Base-by-base conservation (phyloP, 2,888 invertebrate genomes). In the Leptopilina myrica region DNA sequence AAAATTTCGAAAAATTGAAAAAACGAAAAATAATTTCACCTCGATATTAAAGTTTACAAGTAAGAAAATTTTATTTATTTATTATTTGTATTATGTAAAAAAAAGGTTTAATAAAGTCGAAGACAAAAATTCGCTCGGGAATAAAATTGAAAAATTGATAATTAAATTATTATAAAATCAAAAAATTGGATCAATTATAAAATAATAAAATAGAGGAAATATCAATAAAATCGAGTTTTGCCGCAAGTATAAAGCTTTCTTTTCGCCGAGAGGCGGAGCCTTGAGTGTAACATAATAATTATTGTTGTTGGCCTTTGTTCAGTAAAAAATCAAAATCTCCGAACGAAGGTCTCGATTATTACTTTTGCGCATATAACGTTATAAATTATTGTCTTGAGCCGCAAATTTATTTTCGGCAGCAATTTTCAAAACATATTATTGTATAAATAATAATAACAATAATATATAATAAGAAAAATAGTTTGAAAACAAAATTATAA, bases 311-410 rank as follows among this genome's bases (percentile, higher is more conserved):
- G 56, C 73, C 56, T 56, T n/a, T 56, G 73, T 73, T n/a, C 56
- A 73, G 56, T n/a, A 73, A 73, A 73, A 73, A 73, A 73, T 73
- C 56, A 73, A 73, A 73, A 73, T 73, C 56, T 26, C 73, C 14
- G 33, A 73, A 73, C 73, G 73, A 73, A 73, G 73, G 73, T 73
- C 73, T 26, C 73, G 56, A 73, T 56, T 49, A 49, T 43, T 56
- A 26, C 9, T 56, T 73, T 40, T 73, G 73, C 73, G 40, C 69
- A 73, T 46, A 73, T 26, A n/a, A 56, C 56, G 33, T 33, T 33
- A 26, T 33, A 73, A 33, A 14, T 43, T 33, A 8, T 59, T 8
- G 20, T 62, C 6, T 40, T 33, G 20, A 20, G 56, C 56, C 53
- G 53, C 53, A 12, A 56, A 69, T 53, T 69, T 12, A 14, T 73